A percentile compares a stretch with the other conserved stretches of the same genome.
Conservation (phyloP, 2,888 invertebrate genomes). For the Rhamnusium bicolor region DNA sequence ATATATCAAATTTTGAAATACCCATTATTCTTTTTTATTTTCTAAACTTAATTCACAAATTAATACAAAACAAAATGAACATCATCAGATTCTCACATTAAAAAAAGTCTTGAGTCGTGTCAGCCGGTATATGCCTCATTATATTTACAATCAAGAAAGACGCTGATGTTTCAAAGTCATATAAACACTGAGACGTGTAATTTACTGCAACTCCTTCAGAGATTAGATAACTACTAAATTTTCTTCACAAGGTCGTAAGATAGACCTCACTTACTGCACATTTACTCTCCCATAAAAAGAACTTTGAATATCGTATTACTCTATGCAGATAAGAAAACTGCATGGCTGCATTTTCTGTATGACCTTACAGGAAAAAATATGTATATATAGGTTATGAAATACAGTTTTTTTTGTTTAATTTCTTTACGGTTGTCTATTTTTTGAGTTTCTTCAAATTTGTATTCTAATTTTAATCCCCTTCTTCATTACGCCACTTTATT, state of each 20-base stretch:
- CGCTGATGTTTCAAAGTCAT: neutral
- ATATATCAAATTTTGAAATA: too few species aligned
- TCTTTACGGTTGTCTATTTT: neutral
- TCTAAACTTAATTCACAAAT: too few species aligned
- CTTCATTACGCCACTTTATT: slow-evolving; percentile 17
- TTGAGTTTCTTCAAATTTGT: neutral
- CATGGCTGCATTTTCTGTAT: neutral
- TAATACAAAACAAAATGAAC: too few species aligned
- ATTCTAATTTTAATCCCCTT: neutral
- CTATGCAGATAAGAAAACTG: neutral
- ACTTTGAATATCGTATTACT: neutral
- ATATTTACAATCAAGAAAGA: neutral
- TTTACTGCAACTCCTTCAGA: neutral
- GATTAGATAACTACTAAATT: neutral
- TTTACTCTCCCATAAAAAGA: neutral
- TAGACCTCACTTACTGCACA: neutral
- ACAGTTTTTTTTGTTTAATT: neutral
- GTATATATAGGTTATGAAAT: neutral
- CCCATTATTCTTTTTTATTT: too few species aligned
- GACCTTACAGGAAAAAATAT: neutral
- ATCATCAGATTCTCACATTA: too few species aligned
- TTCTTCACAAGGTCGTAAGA: neutral
- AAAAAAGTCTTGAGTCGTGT: too few species aligned
- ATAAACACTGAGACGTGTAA: neutral
- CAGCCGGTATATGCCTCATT: neutral